A percentile compares a stretch with the other conserved stretches of the same genome.
Evolutionary conservation across 2,888 invertebrate genomes (phyloP).

Genomic region (Listrodromus nycthemerus): DNA sequence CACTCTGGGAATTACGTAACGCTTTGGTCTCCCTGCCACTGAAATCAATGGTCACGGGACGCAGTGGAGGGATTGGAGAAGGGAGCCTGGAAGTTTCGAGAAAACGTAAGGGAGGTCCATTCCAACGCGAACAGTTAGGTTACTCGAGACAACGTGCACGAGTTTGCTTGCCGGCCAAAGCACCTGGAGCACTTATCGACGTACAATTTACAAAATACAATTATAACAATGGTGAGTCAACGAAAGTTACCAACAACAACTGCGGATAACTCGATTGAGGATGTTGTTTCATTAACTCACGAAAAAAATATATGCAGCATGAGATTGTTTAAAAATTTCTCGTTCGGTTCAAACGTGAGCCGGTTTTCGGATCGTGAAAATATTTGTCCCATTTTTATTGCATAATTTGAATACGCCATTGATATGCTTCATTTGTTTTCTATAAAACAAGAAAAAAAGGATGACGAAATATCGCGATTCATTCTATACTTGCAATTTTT

Average conservation of each 20-base stretch:
- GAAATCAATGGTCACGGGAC: conserved; percentile 65
- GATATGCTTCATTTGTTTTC: conserved; percentile 11
- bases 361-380: neutral
- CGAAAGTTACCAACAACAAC: neutral
- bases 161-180: conserved; percentile 71
- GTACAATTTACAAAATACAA: conserved; percentile 53
- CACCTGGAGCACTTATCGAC: conserved; percentile 57
- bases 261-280: neutral
- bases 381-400: conserved; percentile 21
- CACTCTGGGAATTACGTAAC: conserved; percentile 55
- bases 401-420: conserved; percentile 37
- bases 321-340: conserved; percentile 36
- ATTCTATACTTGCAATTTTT: conserved; percentile 45
- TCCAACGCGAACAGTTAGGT: conserved; percentile 70
- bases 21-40: neutral
- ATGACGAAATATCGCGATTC: neutral
- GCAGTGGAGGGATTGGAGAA: conserved; percentile 53
- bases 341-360: neutral
- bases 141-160: conserved; percentile 76
- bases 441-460: neutral
- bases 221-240: conserved; percentile 67
- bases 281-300: conserved; percentile 6
- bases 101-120: conserved; percentile 66
- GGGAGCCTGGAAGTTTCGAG: conserved; percentile 71
- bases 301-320: conserved; percentile 17